Evolutionary conservation across 2,797 vertebrate species (phyloP).

Genomic region (Chrosomus eos): DNA sequence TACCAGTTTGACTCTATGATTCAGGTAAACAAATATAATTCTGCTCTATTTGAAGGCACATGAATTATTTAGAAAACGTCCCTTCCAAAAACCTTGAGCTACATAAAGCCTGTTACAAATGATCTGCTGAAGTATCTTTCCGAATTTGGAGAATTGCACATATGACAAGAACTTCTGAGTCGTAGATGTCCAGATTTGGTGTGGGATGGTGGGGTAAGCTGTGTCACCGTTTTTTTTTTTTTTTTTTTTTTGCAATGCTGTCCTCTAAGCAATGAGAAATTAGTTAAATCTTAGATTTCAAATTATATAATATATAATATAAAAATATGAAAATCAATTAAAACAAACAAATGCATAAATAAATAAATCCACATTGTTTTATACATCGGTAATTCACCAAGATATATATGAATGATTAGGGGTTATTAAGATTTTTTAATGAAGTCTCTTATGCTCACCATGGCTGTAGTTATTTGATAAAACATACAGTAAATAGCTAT

Average conservation of each 20-base stretch:
- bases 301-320: not conserved
- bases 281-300: not conserved
- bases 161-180: not conserved
- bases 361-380: not conserved
- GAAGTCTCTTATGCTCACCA: not conserved
- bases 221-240: not conserved
- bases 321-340: not conserved
- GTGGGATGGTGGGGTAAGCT: not conserved
- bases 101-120: not conserved
- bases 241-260: no score
- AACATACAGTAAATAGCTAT: not conserved
- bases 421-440: not conserved
- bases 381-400: not conserved
- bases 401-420: not conserved
- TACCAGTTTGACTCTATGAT: constrained; percentile 98
- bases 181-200: not conserved
- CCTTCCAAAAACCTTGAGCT: not conserved
- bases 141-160: not conserved
- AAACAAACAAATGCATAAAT: not conserved
- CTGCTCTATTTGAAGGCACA: not conserved
- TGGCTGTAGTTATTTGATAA: not conserved
- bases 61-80: not conserved
- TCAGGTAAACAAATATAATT: constrained; percentile 79
- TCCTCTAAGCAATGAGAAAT: constrained; percentile 2
- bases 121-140: not conserved